phyloP scores from a whole-genome alignment of 2,797 vertebrate genomes.

The Rhinogobio ventralis region DNA sequence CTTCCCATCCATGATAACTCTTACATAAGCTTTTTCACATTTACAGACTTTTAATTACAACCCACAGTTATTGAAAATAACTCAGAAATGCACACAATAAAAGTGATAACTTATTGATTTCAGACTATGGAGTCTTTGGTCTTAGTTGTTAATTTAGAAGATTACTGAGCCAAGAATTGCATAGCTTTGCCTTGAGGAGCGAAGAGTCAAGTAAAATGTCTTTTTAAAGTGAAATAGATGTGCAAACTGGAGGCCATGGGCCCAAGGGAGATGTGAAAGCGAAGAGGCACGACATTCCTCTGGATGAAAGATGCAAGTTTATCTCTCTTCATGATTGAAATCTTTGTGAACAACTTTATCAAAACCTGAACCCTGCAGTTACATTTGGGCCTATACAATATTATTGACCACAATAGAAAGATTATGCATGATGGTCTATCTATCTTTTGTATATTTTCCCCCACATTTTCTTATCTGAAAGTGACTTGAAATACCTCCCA shows the following conservation, averaged over 20 bases:
- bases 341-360: slow-evolving; percentile 13
- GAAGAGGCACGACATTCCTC: slow-evolving; percentile 55
- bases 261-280: slow-evolving; percentile 65
- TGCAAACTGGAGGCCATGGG: slow-evolving; percentile 25
- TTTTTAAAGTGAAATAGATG: slow-evolving; percentile 46
- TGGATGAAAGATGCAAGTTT: slow-evolving; percentile 64
- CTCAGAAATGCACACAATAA: not conserved
- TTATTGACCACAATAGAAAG: not conserved
- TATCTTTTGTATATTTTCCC: not conserved
- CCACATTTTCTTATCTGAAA: not conserved
- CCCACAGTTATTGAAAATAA: not conserved
- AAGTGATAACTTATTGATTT: slow-evolving; percentile 26
- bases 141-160: slow-evolving; percentile 17
- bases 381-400: not conserved
- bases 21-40: not conserved
- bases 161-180: not conserved
- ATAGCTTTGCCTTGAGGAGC: not conserved
- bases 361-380: not conserved
- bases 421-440: not conserved
- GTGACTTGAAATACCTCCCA: not conserved
- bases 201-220: slow-evolving; percentile 38
- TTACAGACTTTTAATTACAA: not conserved
- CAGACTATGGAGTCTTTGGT: not conserved
- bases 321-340: slow-evolving; percentile 63
- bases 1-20: not conserved